These are phyloP conservation scores for Aspidiotus rigidus DNA, from an alignment of 2,888 invertebrate species.

Conservation along the genomic window DNA sequence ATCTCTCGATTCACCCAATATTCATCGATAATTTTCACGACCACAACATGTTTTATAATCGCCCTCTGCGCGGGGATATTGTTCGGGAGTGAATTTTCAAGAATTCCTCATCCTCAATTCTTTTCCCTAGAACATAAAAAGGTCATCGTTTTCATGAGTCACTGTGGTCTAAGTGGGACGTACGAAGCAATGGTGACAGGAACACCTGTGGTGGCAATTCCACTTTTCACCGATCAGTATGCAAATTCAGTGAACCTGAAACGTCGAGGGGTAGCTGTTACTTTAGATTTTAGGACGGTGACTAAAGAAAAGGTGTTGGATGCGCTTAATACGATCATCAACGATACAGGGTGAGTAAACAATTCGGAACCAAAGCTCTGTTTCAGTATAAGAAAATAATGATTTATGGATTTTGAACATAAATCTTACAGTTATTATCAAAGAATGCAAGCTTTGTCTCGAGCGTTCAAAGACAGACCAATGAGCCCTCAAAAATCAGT, in stretches of 20 bases:
- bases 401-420: background rate
- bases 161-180: background rate
- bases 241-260: background rate
- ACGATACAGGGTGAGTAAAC: background rate
- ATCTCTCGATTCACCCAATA: background rate
- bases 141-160: background rate
- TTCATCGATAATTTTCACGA: background rate
- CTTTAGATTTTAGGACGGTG: background rate
- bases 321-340: background rate
- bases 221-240: background rate
- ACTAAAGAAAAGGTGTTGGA: background rate
- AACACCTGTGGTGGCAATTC: background rate
- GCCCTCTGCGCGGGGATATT: no score
- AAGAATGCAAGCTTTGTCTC: slow-evolving; percentile 17
- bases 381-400: background rate
- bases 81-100: no score
- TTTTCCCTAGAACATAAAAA: background rate
- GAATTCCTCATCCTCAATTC: background rate
- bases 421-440: background rate
- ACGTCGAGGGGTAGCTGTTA: background rate
- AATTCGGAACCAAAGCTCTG: no score
- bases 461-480: slow-evolving; percentile 11
- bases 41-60: background rate
- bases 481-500: slow-evolving; percentile 12
- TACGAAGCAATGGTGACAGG: background rate